These are phyloP conservation scores for Neostethus bicornis DNA, from an alignment of 2,797 vertebrate genomes.

Conservation along the genomic window DNA sequence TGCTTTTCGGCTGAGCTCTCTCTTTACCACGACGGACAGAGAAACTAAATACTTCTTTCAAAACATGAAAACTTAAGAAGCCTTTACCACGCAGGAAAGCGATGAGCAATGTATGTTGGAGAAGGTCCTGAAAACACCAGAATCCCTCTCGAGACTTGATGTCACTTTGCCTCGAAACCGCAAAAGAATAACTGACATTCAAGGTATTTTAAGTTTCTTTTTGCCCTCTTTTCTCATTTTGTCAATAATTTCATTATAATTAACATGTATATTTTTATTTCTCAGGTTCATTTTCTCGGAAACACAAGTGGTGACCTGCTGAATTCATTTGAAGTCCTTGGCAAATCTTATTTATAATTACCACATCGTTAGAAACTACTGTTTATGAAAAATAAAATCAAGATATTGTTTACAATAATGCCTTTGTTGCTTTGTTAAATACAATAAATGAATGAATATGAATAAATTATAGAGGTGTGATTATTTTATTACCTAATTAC, in stretches of 20 bases:
- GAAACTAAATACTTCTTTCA: background rate
- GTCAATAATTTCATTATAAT: background rate
- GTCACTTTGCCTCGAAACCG: constrained; percentile 68
- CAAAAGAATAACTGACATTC: constrained; percentile 56
- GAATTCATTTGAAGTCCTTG: background rate
- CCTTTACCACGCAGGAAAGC: constrained; percentile 45
- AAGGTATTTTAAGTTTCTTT: constrained; percentile 36
- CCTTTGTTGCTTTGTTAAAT: no score
- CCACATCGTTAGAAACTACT: background rate
- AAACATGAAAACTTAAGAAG: background rate
- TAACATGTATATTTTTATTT: constrained; percentile 14
- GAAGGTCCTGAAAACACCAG: constrained; percentile 74
- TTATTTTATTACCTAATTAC: no score
- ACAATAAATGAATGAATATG: no score
- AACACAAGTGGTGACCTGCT: constrained; percentile 64
- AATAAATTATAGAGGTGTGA: no score
- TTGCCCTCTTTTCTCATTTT: no score
- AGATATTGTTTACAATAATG: no score
- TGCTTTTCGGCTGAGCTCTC: no score
- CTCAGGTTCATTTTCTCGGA: constrained; percentile 60
- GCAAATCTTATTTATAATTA: constrained; percentile 30
- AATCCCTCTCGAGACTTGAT: constrained; percentile 54
- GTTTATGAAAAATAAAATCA: background rate
- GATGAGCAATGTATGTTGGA: constrained; percentile 74
- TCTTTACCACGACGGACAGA: no score